Percentiles rank a stretch among this genome's conserved stretches.
Conservation (phyloP, 2,797 vertebrate genomes). For the Typhlichthys subterraneus region DNA sequence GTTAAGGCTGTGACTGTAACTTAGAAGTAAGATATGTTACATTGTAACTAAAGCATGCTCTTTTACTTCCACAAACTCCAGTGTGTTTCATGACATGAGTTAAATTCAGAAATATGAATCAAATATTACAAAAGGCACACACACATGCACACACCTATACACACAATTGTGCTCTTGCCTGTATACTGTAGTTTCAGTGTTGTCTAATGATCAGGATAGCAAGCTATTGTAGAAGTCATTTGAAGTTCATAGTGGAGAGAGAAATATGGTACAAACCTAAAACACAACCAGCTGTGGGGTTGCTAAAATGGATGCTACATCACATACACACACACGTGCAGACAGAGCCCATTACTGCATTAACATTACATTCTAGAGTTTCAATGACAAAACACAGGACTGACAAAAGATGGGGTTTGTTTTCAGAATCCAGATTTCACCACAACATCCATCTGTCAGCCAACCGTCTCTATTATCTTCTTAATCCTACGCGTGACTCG, state of each 20-base stretch:
- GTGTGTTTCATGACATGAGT: no score
- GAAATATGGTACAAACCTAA: constrained; percentile 56
- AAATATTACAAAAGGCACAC: neutral
- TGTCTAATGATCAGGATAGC: constrained; percentile 48
- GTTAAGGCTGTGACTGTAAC: no score
- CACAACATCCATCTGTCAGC: constrained; percentile 75
- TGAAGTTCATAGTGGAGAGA: constrained; percentile 68
- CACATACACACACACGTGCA: constrained; percentile 37
- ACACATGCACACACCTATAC: neutral
- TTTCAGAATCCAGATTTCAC: constrained; percentile 65
- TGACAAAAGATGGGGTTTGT: constrained; percentile 64
- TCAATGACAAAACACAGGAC: constrained; percentile 63
- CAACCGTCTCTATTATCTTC: constrained; percentile 67
- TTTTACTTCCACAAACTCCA: no score
- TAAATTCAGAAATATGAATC: no score
- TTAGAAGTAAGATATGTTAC: no score
- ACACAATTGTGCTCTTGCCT: neutral
- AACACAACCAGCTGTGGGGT: constrained; percentile 81
- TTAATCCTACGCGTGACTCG: constrained; percentile 64
- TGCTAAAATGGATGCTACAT: constrained; percentile 70
- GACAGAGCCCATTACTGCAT: constrained; percentile 57
- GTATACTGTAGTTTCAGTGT: constrained; percentile 35
- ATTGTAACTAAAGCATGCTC: no score
- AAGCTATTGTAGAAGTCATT: constrained; percentile 60
- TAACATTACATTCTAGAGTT: constrained; percentile 61